Base-by-base conservation (phyloP, 2,113 vertebrate genomes). In the Bos javanicus region DNA sequence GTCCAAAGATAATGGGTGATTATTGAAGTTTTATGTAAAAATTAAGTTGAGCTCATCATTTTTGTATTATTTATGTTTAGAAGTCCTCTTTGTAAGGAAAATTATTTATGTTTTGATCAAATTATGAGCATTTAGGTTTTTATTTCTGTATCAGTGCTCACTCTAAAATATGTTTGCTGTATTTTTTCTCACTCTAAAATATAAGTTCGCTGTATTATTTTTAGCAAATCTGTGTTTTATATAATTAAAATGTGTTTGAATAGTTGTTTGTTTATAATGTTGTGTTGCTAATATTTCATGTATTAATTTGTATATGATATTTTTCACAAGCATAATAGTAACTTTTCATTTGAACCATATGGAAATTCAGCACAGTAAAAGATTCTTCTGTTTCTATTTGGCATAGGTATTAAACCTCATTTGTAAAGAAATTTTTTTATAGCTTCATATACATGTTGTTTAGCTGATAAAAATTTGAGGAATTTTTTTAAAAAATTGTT, bases 31-130 rank as follows among this genome's bases (percentile, higher is more conserved):
- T 2, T 84, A 67, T 89, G 57, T 48, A 84, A 93, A 96, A n/a
- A 95, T 87, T 90, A 90, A 82, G 5, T 83, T 59, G 50, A 62
- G 25, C 56, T 90, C 26, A 62, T 78, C 14, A 19, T 89, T 95
- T 97, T 87, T 82, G 84, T 90, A 82, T 74, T 50, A 74, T 83
- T 96, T 85, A 83, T 94, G n/a, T 91, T 96, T 95, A 88, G 54
- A 88, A 91, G 10, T 71, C 64, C 5, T 96, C 21, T 93, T 76
- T 82, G 26, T 78, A 59, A 91, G 78, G 62, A 91, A 91, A 94
- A 67, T 71, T 48, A 64, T 93, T 91, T 91, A 6, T 62, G 5
- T 60, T 97, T 97, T 96, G 50, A 88, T 93, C 39, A 86, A 92
- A 83, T 83, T 86, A 64, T 78, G 60, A 80, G 36, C 30, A 36